Evolutionary conservation across 2,113 vertebrate genomes (phyloP), one percentile per base, ranked within the genome.

Genomic region (Ailuropoda melanoleuca): DNA sequence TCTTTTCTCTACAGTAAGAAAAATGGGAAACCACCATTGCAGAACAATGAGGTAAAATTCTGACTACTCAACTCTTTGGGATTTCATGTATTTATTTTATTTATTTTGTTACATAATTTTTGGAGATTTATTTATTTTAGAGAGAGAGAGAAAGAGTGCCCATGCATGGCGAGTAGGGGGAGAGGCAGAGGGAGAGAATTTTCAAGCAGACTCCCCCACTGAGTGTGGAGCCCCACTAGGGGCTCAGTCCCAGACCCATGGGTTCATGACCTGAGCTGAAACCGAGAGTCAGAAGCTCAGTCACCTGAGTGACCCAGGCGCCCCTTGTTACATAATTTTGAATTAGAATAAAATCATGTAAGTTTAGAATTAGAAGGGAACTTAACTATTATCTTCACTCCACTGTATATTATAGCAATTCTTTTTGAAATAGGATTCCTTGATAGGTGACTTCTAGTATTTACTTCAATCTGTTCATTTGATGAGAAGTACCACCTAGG

Each of bases 21-120:
- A 99, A 99, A 97, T 98, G 98, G 98, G 92, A 99, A 99, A 48
- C 98, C 99, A 77, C 83, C 98, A 4, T 87, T 98, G 93, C 98
- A 99, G 97, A 99, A 96, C 98, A 98, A 98, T 97, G 99, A 99
- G 98, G 99, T 99, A 99, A 99, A 98, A 98, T 5, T 98, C 98
- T 92, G 72, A 95, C 96, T 34, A 8, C 96, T 56, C 64, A 72
- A 89, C 86, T 98, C 85, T 90, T 94, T 58, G 55, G 39, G 84
- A 75, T 97, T 92, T 68, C 85, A 78, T 50, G 13, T 10, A 14
- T 87, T 88, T 96, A 70, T 31, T 95, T 93, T 72, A 66, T 90
- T 94, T 92, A 78, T 96, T 85, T 86, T 92, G 18, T 90, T 90
- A 75, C 11, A 48, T 64, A 84, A 50, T 93, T 97, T 97, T 92